phyloP scores from a whole-genome alignment of 2,797 vertebrate species.

The Leptatherina wallacei region DNA sequence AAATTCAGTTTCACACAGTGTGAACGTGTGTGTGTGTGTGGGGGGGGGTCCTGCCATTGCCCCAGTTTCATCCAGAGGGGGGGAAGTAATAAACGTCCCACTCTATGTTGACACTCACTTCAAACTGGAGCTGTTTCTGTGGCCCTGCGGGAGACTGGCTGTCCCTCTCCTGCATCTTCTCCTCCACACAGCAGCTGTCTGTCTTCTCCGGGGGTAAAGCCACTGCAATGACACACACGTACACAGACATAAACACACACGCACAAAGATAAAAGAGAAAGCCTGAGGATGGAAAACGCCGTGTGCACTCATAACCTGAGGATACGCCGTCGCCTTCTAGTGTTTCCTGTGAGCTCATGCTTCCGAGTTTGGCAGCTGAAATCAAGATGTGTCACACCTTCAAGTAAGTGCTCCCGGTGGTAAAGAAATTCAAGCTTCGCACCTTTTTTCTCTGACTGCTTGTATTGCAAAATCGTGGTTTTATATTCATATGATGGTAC shows the following conservation, averaged over 20 bases:
- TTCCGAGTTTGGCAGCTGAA: constrained; percentile 56
- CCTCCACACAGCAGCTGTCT: constrained; percentile 88
- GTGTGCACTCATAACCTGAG: constrained; percentile 70
- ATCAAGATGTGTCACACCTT: constrained; percentile 62
- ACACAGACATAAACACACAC: constrained; percentile 26
- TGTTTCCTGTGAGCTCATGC: constrained; percentile 53
- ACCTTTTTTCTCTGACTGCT: neutral
- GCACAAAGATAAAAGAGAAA: constrained; percentile 68
- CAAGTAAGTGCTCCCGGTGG: constrained; percentile 24
- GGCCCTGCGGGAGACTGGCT: constrained; percentile 81
- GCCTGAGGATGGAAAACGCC: constrained; percentile 64
- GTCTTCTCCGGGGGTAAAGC: constrained; percentile 96
- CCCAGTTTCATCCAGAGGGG: constrained; percentile 63
- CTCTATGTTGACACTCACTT: constrained; percentile 86
- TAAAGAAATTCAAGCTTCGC: constrained; percentile 30
- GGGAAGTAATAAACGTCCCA: constrained; percentile 61
- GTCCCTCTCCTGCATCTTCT: constrained; percentile 90
- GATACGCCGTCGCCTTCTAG: constrained; percentile 58
- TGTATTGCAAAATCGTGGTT: neutral
- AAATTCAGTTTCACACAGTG: constrained; percentile 30
- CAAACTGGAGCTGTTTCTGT: constrained; percentile 97
- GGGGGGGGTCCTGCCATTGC: constrained; percentile 35
- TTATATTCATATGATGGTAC: neutral
- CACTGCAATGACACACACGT: constrained; percentile 81
- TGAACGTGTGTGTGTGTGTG: constrained; percentile 18